Evolutionary conservation across 2,113 vertebrate genomes (phyloP), one percentile per base, ranked within the genome.

Genomic region (Lycaon pictus): DNA sequence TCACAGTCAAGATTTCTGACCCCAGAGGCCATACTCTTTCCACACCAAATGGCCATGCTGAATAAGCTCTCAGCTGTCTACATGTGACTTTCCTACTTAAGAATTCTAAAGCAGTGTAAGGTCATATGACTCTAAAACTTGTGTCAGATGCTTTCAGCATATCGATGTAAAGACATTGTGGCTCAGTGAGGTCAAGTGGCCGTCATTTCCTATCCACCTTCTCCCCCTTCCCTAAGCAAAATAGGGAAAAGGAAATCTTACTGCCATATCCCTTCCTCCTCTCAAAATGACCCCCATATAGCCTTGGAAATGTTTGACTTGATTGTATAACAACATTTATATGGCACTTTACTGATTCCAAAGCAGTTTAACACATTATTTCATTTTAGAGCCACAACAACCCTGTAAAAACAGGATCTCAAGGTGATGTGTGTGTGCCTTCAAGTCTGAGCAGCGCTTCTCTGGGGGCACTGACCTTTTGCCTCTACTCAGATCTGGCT

Each of bases 41-140:
- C 12, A 48, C 8, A 74, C 60, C 86, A 95, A 83, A 35, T 96
- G 82, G 63, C 87, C 71, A 95, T 97, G 89, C 55, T 93, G 82
- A 95, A 63, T 95, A 95, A 95, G 72, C 72, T 93, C 56, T 72
- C 9, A 58, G 85, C 71, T 97, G 43, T 90, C 83, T 95, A 88
- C 71, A 88, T 85, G 69, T 80, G 97, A 97, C 76, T 93, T 88
- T 77, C 60, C n/a, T 84, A 7, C 15, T 95, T 87, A 84, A 84
- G 82, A 95, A 80, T 95, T 83, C 79, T 63, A 80, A 93, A 88
- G 87, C n/a, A 88, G 43, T 63, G 93, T 93, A 83, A 95, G 29
- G 88, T 81, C n/a, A 67, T 84, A 71, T 93, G 37, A 74, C 74
- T 88, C 32, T 71, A 85, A 93, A 94, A 85, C 63, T 51, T 95